Conservation (phyloP, 2,113 vertebrate genomes). For the Bos indicus region DNA sequence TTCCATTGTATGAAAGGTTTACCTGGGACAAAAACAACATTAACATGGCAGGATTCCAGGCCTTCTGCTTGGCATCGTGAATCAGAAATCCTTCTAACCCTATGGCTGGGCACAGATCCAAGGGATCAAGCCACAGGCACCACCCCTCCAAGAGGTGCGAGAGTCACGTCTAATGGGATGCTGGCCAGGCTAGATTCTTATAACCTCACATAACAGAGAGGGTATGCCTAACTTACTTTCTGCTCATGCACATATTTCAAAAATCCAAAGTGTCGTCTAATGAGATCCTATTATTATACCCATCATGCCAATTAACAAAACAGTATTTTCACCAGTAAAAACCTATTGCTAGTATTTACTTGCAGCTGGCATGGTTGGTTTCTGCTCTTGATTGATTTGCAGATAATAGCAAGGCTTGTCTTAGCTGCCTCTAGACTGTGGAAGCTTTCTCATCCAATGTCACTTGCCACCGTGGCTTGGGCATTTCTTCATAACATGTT, state of each 20-base stretch:
- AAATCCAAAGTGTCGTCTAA: neutral
- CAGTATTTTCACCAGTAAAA: neutral
- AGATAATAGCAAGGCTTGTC: neutral
- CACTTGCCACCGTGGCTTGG: neutral
- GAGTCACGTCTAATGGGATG: neutral
- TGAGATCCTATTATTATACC: neutral
- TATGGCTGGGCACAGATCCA: neutral
- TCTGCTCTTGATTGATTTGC: neutral
- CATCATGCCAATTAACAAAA: slow-evolving; percentile 12
- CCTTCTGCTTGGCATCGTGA: neutral
- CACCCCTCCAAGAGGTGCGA: neutral
- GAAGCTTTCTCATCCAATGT: neutral
- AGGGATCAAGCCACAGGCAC: neutral
- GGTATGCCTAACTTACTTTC: neutral
- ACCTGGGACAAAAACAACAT: neutral
- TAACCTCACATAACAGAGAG: neutral
- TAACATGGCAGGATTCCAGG: neutral
- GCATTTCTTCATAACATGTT: neutral
- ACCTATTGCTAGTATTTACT: neutral
- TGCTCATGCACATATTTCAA: neutral
- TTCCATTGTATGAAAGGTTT: neutral
- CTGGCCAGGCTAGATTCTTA: neutral
- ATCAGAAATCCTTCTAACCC: neutral
- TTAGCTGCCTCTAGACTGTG: neutral
- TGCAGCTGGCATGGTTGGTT: neutral